Base-by-base conservation (phyloP, 2,797 vertebrate genomes). In the Rallus crepitans region DNA sequence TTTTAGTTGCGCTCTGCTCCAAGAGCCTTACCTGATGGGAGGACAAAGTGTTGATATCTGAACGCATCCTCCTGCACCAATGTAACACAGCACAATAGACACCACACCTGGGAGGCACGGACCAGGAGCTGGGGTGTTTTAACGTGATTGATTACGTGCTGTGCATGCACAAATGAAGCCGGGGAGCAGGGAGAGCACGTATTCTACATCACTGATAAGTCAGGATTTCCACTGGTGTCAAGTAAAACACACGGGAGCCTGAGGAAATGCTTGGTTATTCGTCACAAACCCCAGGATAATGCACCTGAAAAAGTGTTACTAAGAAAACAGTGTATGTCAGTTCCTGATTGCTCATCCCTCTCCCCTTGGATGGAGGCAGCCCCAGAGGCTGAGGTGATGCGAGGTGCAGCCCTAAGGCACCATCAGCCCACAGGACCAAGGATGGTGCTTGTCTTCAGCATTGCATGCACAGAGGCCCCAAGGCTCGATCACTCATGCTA, bases 401-500 rank as follows among this genome's bases (percentile, higher is more conserved):
- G 1, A 56, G 50, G 64, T 48, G 7, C 6, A 71, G 64, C 64
- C 30, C 40, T 13, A 4, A 6, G 28, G 23, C 33, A 27, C 48
- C 48, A 4, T 2, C 59, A 70, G 28, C 39, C 33, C 14, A 13
- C 15, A 14, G 4, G 14, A n/a, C 7, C 27, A 11, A 68, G 63
- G 40, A 50, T 2, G 3, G n/a, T 2, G 4, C 24, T 61, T 4
- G 0, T 25, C 12, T 24, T 73, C 16, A n/a, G 40, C 42, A 42
- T 42, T 1, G 11, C 6, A 3, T 50, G 61, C 28, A n/a, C 8
- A 4, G 35, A 35, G 35, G n/a, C 37, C 20, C 9, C 3, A 16
- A 14, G 45, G 52, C 21, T 50, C 35, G 2, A 39, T 33, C 19
- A 1, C 1, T 0, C 8, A 2, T 0, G 0, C 24, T 68, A 48